Conservation (phyloP, 2,113 vertebrate species). For the Oreocharis arfaki region DNA sequence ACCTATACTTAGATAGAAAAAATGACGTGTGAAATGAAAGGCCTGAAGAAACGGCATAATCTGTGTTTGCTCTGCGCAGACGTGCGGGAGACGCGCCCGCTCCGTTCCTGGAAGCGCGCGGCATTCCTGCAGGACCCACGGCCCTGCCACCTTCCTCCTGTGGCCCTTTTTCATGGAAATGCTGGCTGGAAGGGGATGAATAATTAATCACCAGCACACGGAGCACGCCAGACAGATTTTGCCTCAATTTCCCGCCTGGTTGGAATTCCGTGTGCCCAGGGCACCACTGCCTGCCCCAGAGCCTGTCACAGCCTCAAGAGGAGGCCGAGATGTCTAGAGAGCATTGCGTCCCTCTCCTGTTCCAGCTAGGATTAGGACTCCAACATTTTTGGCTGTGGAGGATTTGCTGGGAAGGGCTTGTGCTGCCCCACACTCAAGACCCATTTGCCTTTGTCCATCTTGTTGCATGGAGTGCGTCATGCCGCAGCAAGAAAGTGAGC, state of each 20-base stretch:
- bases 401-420: neutral
- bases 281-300: rapidly evolving
- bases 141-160: neutral
- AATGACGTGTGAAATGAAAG: slow-evolving; percentile 49
- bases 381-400: rapidly evolving
- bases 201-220: neutral
- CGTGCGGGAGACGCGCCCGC: neutral
- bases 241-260: rapidly evolving
- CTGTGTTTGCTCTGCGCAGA: neutral
- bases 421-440: neutral
- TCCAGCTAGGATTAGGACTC: rapidly evolving
- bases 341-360: neutral
- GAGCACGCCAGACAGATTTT: neutral
- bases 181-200: neutral
- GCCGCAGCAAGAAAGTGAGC: neutral
- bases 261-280: neutral
- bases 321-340: neutral
- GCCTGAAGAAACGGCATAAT: slow-evolving; percentile 24
- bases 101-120: rapidly evolving
- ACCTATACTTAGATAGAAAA: slow-evolving; percentile 60
- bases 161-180: neutral
- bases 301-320: neutral
- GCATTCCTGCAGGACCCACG: rapidly evolving
- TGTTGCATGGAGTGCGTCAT: rapidly evolving
- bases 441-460: neutral